These are phyloP conservation scores for Gorsachius goisagi DNA, from an alignment of 2,113 vertebrate genomes.

Conservation along the genomic window DNA sequence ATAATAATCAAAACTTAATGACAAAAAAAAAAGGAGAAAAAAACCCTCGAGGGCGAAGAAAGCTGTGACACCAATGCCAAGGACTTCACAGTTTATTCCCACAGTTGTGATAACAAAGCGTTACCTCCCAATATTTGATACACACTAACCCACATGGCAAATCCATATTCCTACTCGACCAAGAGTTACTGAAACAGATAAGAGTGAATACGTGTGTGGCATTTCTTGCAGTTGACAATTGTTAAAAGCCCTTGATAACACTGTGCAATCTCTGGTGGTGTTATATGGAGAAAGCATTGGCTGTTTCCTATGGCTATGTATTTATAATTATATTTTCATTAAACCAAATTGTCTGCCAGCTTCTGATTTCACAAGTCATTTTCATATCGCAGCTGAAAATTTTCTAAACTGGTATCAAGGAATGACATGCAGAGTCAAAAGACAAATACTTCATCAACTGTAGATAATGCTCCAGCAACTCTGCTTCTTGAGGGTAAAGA, in stretches of 20 bases:
- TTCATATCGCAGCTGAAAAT: background rate
- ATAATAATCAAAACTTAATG: background rate
- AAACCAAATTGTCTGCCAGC: background rate
- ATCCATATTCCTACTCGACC: background rate
- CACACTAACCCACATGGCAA: background rate
- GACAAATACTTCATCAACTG: background rate
- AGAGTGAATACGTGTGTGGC: background rate
- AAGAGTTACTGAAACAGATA: background rate
- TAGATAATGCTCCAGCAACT: background rate
- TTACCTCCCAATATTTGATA: background rate
- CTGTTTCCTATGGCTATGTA: background rate
- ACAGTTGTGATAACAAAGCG: background rate
- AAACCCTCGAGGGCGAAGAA: background rate
- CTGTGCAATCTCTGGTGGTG: background rate
- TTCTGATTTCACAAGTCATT: background rate
- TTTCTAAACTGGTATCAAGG: background rate
- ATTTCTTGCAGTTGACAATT: background rate
- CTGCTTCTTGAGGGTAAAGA: background rate
- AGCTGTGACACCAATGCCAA: fast-evolving
- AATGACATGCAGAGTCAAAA: background rate
- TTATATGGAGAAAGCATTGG: background rate
- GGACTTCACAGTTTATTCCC: background rate
- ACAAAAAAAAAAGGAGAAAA: fast-evolving
- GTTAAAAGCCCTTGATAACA: background rate
- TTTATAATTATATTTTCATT: conserved; percentile 16